A percentile compares a stretch with the other conserved stretches of the same genome.
Evolutionary conservation across 2,888 invertebrate species (phyloP).

Genomic region (Electrophaes corylata): DNA sequence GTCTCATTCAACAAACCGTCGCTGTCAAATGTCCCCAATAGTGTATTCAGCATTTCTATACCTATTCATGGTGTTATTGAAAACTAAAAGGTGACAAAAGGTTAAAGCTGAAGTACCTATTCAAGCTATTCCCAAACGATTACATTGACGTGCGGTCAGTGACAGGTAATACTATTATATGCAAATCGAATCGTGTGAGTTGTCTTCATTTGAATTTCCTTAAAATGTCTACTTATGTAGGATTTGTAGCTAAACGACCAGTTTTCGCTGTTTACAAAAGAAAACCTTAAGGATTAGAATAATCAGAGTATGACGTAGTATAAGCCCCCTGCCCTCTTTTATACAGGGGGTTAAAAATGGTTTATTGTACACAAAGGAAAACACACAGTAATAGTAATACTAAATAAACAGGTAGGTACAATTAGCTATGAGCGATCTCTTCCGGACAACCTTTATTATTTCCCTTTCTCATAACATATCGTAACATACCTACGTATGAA

Average conservation of each 20-base stretch:
- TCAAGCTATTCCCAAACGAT: slow-evolving; percentile 12
- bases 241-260: not conserved
- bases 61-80: slow-evolving; percentile 19
- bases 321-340: no score
- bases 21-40: no score
- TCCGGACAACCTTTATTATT: no score
- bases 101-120: not conserved
- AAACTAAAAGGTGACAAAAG: not conserved
- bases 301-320: no score
- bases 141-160: slow-evolving; percentile 14
- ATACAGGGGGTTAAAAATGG: no score
- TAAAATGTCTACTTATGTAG: not conserved
- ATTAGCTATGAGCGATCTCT: no score
- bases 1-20: no score
- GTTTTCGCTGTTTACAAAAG: not conserved
- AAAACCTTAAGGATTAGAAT: not conserved
- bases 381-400: no score
- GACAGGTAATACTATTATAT: slow-evolving; percentile 24
- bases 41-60: slow-evolving; percentile 5
- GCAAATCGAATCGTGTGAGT: slow-evolving; percentile 7
- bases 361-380: no score
- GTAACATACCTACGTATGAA: no score
- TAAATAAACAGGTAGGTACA: no score
- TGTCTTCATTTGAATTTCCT: slow-evolving; percentile 1
- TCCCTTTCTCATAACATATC: no score